Evolutionary conservation across 53 echinoderm and acorn worm genomes (phyloP).

Genomic region (Actinopyga echinites): DNA sequence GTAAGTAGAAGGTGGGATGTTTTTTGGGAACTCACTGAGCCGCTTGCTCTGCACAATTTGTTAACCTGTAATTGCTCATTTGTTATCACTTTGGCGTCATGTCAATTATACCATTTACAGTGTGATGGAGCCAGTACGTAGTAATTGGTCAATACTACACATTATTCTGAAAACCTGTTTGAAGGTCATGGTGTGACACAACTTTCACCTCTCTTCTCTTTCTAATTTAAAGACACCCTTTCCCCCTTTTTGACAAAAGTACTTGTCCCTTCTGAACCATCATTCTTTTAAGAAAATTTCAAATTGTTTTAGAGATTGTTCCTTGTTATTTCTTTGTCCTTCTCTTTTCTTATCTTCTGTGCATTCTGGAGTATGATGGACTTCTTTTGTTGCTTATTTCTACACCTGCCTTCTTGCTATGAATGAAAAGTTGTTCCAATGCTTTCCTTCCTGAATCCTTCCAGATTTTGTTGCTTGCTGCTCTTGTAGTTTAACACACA

Average conservation of each 20-base stretch:
- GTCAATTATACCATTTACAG: too few relatives aligned
- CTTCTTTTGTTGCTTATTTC: background rate
- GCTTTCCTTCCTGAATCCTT: background rate
- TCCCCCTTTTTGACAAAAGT: background rate
- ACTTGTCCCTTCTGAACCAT: slow-evolving; percentile 9
- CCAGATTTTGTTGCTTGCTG: too few relatives aligned
- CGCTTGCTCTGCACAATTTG: too few relatives aligned
- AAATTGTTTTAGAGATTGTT: slow-evolving; percentile 2
- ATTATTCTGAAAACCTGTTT: too few relatives aligned
- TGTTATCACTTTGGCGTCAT: too few relatives aligned
- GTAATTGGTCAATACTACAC: too few relatives aligned
- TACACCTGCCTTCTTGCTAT: background rate
- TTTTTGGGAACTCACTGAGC: too few relatives aligned
- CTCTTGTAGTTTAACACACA: background rate
- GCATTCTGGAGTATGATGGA: background rate
- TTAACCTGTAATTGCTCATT: too few relatives aligned
- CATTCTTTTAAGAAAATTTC: slow-evolving; percentile 16
- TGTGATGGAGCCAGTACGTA: too few relatives aligned
- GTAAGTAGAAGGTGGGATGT: too few relatives aligned
- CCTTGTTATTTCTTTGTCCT: slow-evolving; percentile 8
- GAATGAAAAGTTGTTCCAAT: background rate
- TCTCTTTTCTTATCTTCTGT: background rate
- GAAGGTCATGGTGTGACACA: too few relatives aligned
- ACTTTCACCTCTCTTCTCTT: too few relatives aligned
- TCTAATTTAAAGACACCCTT: background rate